Conservation (phyloP, 2,888 invertebrate genomes). For the Thymelicus lineola region DNA sequence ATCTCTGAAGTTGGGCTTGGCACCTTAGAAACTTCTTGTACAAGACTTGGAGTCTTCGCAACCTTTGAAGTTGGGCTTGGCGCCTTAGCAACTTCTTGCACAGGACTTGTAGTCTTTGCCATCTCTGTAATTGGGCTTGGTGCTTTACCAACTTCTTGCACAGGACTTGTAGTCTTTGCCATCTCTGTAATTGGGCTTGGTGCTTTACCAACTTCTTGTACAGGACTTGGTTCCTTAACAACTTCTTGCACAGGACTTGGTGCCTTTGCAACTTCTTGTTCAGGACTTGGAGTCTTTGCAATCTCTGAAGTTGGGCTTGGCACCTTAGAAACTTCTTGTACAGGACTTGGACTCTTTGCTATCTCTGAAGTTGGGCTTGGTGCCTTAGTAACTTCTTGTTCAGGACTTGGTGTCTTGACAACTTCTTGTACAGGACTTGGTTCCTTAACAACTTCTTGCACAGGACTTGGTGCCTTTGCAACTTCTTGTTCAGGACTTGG, state of each 20-base stretch:
- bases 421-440: not conserved
- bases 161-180: no score
- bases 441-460: not conserved
- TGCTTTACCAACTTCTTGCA: not conserved
- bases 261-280: not conserved
- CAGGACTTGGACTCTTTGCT: no score
- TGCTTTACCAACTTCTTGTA: not conserved
- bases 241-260: no score
- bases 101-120: no score
- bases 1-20: no score
- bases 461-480: no score
- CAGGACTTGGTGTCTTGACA: not conserved
- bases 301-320: no score
- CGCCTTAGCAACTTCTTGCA: not conserved
- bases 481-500: not conserved
- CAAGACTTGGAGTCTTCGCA: constrained; percentile 15
- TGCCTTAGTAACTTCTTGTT: no score
- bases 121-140: no score
- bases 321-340: no score
- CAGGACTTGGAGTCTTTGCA: no score
- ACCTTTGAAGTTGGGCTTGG: not conserved
- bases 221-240: not conserved
- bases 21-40: not conserved
- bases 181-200: constrained; percentile 10
- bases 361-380: no score